phyloP scores from a whole-genome alignment of 2,797 vertebrate genomes.

The Aquila chrysaetos region DNA sequence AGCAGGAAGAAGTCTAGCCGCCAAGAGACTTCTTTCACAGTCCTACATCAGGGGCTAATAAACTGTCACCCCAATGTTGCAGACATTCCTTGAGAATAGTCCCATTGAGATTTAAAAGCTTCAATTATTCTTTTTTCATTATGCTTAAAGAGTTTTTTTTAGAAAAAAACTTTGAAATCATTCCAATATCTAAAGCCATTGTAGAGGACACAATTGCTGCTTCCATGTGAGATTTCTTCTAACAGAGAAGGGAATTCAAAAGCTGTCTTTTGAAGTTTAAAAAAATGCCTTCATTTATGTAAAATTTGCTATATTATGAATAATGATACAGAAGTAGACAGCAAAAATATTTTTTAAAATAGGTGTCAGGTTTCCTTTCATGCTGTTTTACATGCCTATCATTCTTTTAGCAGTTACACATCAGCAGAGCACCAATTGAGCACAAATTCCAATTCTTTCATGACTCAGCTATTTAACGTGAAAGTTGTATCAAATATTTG shows the following conservation, averaged over 20 bases:
- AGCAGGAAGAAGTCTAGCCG: neutral
- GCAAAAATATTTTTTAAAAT: neutral
- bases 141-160: neutral
- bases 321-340: neutral
- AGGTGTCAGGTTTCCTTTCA: neutral
- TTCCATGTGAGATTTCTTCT: neutral
- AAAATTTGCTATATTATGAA: neutral
- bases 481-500: neutral
- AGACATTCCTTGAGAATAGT: neutral
- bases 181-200: neutral
- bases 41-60: neutral
- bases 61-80: neutral
- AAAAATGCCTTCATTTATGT: neutral
- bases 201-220: neutral
- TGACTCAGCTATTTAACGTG: neutral
- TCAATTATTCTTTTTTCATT: neutral
- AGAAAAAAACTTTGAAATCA: neutral
- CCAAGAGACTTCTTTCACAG: neutral
- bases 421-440: neutral
- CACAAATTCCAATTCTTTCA: neutral
- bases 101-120: neutral
- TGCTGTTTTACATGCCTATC: neutral
- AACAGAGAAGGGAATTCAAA: neutral
- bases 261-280: neutral
- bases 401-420: neutral